phyloP scores from a whole-genome alignment of 2,888 invertebrate species.

The Parascotia fuliginaria region DNA sequence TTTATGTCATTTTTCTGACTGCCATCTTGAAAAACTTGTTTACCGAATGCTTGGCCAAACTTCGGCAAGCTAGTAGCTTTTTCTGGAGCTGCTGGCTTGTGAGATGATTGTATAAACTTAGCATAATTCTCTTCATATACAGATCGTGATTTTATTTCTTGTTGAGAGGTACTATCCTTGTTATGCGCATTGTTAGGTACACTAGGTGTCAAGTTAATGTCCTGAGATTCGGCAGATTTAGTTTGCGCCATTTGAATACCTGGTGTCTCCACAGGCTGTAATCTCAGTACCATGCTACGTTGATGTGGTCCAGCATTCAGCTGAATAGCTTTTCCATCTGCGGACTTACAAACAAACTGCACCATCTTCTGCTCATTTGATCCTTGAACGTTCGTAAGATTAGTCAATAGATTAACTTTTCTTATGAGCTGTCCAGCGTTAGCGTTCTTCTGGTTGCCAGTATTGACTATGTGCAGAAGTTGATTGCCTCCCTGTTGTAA shows the following conservation, averaged over 20 bases:
- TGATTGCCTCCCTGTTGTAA: slow-evolving; percentile 79
- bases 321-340: slow-evolving; percentile 86
- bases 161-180: slow-evolving; percentile 58
- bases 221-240: slow-evolving; percentile 63
- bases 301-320: slow-evolving; percentile 80
- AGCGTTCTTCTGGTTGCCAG: slow-evolving; percentile 71
- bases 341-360: slow-evolving; percentile 88
- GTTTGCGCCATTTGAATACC: slow-evolving; percentile 52
- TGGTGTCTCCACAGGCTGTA: slow-evolving; percentile 76
- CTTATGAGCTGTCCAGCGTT: slow-evolving; percentile 74
- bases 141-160: slow-evolving; percentile 82
- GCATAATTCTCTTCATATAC: slow-evolving; percentile 85
- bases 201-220: slow-evolving; percentile 52
- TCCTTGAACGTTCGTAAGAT: slow-evolving; percentile 78
- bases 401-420: slow-evolving; percentile 80
- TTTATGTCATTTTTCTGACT: slow-evolving; percentile 65
- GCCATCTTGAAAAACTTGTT: slow-evolving; percentile 87
- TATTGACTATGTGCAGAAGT: slow-evolving; percentile 80
- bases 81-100: slow-evolving; percentile 65
- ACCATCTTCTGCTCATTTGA: slow-evolving; percentile 84
- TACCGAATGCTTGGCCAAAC: slow-evolving; percentile 92
- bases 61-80: slow-evolving; percentile 88
- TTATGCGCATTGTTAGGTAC: slow-evolving; percentile 39
- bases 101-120: slow-evolving; percentile 80
- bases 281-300: slow-evolving; percentile 80